Percentiles rank a stretch among this genome's conserved stretches.
Conservation (phyloP, 1,140 invertebrate genomes). For the Ceratosolen fusciceps region DNA sequence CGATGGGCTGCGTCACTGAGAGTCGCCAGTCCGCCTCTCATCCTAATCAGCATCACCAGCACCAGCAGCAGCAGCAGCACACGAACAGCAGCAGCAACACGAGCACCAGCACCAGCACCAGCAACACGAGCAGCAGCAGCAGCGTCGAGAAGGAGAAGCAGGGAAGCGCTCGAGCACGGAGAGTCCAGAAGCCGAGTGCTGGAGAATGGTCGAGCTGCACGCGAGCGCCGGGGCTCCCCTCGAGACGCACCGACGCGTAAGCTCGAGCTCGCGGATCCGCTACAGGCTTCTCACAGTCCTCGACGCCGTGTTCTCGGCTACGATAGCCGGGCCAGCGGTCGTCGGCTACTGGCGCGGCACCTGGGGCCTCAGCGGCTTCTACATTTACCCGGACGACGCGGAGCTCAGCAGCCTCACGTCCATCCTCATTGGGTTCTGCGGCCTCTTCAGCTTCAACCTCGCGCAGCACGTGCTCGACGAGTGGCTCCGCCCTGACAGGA, state of each 20-base stretch:
- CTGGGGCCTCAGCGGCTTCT: constrained; percentile 83
- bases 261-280: constrained; percentile 65
- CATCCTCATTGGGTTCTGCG: constrained; percentile 77
- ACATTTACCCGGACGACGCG: constrained; percentile 76
- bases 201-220: constrained; percentile 33
- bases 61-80: not conserved
- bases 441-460: constrained; percentile 79
- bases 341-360: constrained; percentile 89
- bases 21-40: not conserved
- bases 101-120: not conserved
- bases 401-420: constrained; percentile 77
- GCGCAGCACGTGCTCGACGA: constrained; percentile 77
- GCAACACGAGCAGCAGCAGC: not conserved
- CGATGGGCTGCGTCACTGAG: not conserved
- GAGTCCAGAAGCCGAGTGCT: not conserved
- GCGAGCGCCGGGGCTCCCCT: constrained; percentile 54
- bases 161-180: not conserved
- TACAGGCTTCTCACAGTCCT: constrained; percentile 77
- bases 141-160: not conserved
- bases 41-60: constrained; percentile 10
- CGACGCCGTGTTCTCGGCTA: constrained; percentile 80
- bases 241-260: constrained; percentile 48
- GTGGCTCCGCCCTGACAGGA: constrained; percentile 77
- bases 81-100: not conserved
- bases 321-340: constrained; percentile 83